Evolutionary conservation across 2,797 vertebrate species (phyloP).

Genomic region (Allobates femoralis): DNA sequence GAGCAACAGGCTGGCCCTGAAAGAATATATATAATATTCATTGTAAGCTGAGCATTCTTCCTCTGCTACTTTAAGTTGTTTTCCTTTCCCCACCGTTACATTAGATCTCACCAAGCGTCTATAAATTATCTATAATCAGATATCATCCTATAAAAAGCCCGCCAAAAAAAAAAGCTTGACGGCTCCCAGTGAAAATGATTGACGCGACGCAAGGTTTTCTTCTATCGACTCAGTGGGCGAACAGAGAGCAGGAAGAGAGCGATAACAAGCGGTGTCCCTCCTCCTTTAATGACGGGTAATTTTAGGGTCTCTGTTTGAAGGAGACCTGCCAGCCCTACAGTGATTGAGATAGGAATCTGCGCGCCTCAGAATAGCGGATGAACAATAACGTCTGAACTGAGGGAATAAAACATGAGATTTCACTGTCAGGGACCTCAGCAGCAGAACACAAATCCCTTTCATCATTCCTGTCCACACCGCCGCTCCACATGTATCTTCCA

Average conservation of each 20-base stretch:
- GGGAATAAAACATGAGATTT: slow-evolving; percentile 59
- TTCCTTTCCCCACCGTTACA: no score
- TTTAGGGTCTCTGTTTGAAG: slow-evolving; percentile 1
- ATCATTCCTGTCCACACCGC: slow-evolving; percentile 35
- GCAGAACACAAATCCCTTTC: slow-evolving; percentile 28
- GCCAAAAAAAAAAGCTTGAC: background rate
- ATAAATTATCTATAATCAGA: slow-evolving; percentile 7
- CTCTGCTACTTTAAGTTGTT: background rate
- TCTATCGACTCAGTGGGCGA: slow-evolving; percentile 30
- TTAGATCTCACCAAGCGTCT: background rate
- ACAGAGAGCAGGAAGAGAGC: slow-evolving; percentile 5
- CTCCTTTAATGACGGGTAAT: slow-evolving; percentile 49
- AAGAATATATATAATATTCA: background rate
- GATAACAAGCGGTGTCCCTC: slow-evolving; percentile 25
- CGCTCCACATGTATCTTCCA: background rate
- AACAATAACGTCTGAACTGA: slow-evolving; percentile 45
- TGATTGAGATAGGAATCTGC: background rate
- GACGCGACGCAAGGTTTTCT: background rate
- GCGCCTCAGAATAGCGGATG: slow-evolving; percentile 24
- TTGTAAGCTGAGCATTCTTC: background rate
- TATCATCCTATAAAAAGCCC: slow-evolving; percentile 34
- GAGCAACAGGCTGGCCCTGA: background rate
- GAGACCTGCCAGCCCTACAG: slow-evolving; percentile 1
- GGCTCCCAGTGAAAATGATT: slow-evolving; percentile 10
- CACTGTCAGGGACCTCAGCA: slow-evolving; percentile 23